phyloP scores from a whole-genome alignment of 2,888 invertebrate genomes.

The Synergus gifuensis region DNA sequence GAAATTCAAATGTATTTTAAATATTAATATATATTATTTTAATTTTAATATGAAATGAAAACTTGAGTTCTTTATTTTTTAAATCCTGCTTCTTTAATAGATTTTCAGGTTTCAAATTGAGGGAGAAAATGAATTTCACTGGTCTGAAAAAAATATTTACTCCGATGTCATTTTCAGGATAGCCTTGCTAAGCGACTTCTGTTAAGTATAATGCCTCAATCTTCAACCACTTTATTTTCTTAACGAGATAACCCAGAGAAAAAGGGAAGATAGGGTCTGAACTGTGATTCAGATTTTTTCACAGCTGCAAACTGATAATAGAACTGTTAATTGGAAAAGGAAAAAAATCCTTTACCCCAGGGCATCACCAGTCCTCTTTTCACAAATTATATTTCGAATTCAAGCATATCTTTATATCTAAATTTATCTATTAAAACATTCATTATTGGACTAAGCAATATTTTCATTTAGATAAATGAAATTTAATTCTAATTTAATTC shows the following conservation, averaged over 20 bases:
- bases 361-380: not conserved
- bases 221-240: slow-evolving; percentile 10
- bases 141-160: not conserved
- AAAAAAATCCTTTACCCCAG: not conserved
- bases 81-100: not conserved
- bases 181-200: not conserved
- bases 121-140: not conserved
- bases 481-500: too few species aligned
- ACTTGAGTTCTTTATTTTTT: not conserved
- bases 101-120: not conserved
- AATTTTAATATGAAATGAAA: not conserved
- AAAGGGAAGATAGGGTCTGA: not conserved
- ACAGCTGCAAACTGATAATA: not conserved
- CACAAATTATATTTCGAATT: not conserved
- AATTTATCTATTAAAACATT: not conserved
- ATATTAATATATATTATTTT: too few species aligned
- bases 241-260: slow-evolving; percentile 3
- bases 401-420: not conserved
- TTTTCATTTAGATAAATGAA: too few species aligned
- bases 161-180: not conserved
- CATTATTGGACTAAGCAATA: not conserved
- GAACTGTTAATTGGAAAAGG: not conserved
- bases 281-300: not conserved
- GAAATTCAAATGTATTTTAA: too few species aligned
- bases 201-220: not conserved